Percentiles rank a stretch among this genome's conserved stretches.
Conservation (phyloP, 2,797 vertebrate genomes). For the Fundulus diaphanus region DNA sequence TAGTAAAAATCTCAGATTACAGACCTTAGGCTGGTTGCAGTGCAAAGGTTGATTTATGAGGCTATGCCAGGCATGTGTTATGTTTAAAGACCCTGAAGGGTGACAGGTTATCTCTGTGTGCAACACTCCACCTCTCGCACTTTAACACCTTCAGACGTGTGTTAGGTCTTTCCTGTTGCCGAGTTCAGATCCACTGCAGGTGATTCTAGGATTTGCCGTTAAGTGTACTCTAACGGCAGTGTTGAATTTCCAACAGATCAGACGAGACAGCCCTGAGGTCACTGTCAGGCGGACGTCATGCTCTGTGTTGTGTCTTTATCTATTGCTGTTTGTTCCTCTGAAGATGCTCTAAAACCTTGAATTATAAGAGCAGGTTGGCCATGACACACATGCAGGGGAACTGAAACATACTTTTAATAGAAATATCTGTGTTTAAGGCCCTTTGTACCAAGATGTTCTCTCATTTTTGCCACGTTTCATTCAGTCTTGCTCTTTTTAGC, state of each 20-base stretch:
- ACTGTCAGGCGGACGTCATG: constrained; percentile 47
- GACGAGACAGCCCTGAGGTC: constrained; percentile 65
- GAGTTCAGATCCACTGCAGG: constrained; percentile 30
- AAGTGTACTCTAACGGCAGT: constrained; percentile 43
- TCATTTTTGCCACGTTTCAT: constrained; percentile 27
- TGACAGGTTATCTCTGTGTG: constrained; percentile 64
- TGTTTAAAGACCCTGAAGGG: constrained; percentile 55
- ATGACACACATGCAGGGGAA: constrained; percentile 52
- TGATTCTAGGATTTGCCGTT: constrained; percentile 24
- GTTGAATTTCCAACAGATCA: constrained; percentile 66
- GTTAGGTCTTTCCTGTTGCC: constrained; percentile 58
- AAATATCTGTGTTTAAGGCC: constrained; percentile 55
- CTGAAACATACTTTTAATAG: constrained; percentile 31
- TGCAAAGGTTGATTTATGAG: constrained; percentile 61
- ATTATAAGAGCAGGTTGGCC: constrained; percentile 28
- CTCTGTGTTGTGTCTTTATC: constrained; percentile 65
- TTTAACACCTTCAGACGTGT: constrained; percentile 31
- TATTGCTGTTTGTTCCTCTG: constrained; percentile 38
- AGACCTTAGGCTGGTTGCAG: constrained; percentile 25
- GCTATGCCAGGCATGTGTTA: constrained; percentile 51
- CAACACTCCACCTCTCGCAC: neutral
- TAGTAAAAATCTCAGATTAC: constrained; percentile 53
- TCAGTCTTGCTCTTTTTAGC: constrained; percentile 24
- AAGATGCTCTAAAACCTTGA: constrained; percentile 56
- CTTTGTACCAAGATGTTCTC: constrained; percentile 39